Percentiles rank a stretch among this genome's conserved stretches.
Conservation (phyloP, 2,888 invertebrate species). For the Tuta absoluta region DNA sequence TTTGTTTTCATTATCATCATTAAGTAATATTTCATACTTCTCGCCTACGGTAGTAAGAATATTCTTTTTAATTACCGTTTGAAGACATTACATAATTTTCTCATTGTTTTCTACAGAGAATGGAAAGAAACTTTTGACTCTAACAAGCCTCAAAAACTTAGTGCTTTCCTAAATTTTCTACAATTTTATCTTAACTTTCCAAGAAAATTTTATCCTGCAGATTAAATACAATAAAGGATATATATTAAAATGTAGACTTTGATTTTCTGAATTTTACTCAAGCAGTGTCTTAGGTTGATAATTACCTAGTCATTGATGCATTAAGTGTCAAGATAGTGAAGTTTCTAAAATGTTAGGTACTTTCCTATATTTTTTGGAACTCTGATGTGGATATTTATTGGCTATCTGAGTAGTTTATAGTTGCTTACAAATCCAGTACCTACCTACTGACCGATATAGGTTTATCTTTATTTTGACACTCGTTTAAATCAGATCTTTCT, state of each 20-base stretch:
- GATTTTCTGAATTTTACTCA: neutral
- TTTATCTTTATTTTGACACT: too few species aligned
- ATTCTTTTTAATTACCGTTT: neutral
- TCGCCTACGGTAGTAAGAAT: too few species aligned
- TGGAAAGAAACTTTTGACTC: slow-evolving; percentile 5
- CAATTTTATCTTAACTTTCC: slow-evolving; percentile 22
- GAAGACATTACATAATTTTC: neutral
- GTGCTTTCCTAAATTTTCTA: slow-evolving; percentile 14
- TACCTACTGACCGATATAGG: too few species aligned
- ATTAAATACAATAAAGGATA: too few species aligned
- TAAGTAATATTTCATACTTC: too few species aligned
- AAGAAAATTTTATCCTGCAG: slow-evolving; percentile 25
- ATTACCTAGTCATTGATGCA: neutral
- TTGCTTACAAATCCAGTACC: too few species aligned
- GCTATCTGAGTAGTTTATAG: too few species aligned
- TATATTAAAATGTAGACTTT: slow-evolving; percentile 20
- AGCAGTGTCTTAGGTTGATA: slow-evolving; percentile 3
- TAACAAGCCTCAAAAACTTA: neutral
- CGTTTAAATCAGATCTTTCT: too few species aligned
- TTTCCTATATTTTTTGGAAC: too few species aligned
- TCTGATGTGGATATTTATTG: too few species aligned
- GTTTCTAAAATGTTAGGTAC: too few species aligned
- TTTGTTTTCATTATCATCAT: neutral
- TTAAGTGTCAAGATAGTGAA: too few species aligned
- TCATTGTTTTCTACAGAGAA: neutral